A percentile compares a stretch with the other conserved stretches of the same genome.
phyloP scores from a whole-genome alignment of 2,888 invertebrate species.

The Microctonus aethiopoides region DNA sequence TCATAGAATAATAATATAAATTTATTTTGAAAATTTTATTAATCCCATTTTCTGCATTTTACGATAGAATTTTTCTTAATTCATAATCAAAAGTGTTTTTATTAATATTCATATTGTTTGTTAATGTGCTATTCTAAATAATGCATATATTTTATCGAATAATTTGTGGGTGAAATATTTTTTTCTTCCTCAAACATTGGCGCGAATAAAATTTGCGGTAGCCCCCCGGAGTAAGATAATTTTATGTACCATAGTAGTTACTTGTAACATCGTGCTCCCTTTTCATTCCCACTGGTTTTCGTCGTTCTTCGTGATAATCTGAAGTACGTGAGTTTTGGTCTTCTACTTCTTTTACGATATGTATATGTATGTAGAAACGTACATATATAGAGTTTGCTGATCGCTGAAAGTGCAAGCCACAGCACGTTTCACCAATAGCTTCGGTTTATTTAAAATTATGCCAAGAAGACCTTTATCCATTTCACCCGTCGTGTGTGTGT shows the following conservation, averaged over 20 bases:
- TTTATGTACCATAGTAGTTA: background rate
- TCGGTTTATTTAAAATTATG: conserved; percentile 31
- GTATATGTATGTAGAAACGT: background rate
- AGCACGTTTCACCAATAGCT: conserved; percentile 28
- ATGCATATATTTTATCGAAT: background rate
- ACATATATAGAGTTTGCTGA: background rate
- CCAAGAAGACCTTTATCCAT: conserved; percentile 21
- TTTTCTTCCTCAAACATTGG: background rate
- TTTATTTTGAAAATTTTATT: background rate
- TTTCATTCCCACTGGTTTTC: background rate
- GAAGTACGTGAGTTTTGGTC: conserved; percentile 17
- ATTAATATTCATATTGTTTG: too few species aligned
- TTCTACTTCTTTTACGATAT: conserved; percentile 6
- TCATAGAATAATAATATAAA: background rate
- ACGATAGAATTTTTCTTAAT: background rate
- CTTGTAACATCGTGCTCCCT: background rate
- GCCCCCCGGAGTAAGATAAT: background rate
- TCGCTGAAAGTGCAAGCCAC: conserved; percentile 18
- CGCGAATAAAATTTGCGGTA: conserved; percentile 6
- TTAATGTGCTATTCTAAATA: background rate
- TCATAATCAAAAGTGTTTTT: background rate
- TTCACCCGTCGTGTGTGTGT: background rate
- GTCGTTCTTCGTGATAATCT: conserved; percentile 12
- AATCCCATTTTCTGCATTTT: background rate
- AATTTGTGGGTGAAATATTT: background rate